These are phyloP conservation scores for Eupeodes luniger DNA, from an alignment of 2,888 invertebrate species.

Conservation along the genomic window DNA sequence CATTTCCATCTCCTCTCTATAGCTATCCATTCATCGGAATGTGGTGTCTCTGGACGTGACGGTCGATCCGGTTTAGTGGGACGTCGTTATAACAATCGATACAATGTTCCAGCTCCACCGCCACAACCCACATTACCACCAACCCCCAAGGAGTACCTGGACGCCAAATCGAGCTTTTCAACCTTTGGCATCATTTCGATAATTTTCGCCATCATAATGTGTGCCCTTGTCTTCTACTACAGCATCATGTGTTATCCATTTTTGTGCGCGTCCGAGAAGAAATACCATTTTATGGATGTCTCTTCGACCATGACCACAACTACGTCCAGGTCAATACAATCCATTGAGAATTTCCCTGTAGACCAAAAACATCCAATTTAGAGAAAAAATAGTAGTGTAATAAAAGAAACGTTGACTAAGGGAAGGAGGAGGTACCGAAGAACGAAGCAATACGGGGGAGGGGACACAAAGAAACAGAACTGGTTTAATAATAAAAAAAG, in stretches of 20 bases:
- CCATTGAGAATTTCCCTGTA: conserved; percentile 82
- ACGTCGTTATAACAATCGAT: conserved; percentile 76
- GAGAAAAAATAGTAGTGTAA: neutral
- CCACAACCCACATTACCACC: conserved; percentile 78
- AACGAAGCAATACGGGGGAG: neutral
- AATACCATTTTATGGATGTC: conserved; percentile 83
- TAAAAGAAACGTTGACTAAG: neutral
- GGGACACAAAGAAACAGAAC: conserved; percentile 46
- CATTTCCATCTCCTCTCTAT: conserved; percentile 4
- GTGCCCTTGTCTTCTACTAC: conserved; percentile 86
- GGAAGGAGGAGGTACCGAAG: conserved; percentile 39
- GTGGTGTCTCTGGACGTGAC: conserved; percentile 72
- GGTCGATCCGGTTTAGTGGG: conserved; percentile 70
- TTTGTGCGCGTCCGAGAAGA: conserved; percentile 85
- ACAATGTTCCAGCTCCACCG: conserved; percentile 68
- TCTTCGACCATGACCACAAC: conserved; percentile 83
- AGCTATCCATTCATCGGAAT: conserved; percentile 76
- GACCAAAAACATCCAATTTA: conserved; percentile 81
- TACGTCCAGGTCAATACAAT: conserved; percentile 83
- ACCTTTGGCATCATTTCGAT: conserved; percentile 87
- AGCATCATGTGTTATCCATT: conserved; percentile 88
- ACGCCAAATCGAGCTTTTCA: conserved; percentile 84
- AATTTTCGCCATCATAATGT: conserved; percentile 81
- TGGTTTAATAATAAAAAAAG: conserved; percentile 46
- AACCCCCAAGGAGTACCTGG: conserved; percentile 82